Percentiles rank a stretch among this genome's conserved stretches.
phyloP scores from a whole-genome alignment of 1,140 invertebrate species.

The Tigriopus japonicus region DNA sequence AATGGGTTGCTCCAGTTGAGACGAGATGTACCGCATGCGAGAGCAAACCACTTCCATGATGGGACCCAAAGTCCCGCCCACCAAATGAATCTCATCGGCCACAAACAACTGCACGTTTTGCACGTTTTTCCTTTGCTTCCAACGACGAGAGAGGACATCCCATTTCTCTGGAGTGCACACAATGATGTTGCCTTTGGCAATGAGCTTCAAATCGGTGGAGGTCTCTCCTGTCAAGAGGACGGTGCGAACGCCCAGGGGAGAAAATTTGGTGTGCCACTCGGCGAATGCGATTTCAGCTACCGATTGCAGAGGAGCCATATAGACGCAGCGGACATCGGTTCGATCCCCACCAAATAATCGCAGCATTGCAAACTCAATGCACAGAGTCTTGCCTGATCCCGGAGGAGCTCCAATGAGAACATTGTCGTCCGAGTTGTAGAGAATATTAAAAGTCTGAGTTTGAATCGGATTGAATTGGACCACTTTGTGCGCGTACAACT shows the following conservation, averaged over 20 bases:
- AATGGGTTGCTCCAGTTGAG: constrained; percentile 80
- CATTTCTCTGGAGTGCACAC: constrained; percentile 95
- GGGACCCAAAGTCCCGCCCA: constrained; percentile 73
- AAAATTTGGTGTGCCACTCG: constrained; percentile 82
- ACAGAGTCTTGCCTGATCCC: constrained; percentile 78
- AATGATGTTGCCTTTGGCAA: constrained; percentile 81
- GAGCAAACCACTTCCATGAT: constrained; percentile 94
- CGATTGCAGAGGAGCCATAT: constrained; percentile 76
- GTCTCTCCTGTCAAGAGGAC: constrained; percentile 95
- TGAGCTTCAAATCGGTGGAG: constrained; percentile 74
- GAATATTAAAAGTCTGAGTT: constrained; percentile 96
- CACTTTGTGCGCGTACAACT: constrained; percentile 55
- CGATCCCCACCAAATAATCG: constrained; percentile 50
- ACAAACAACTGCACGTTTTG: constrained; percentile 94
- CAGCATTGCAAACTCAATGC: constrained; percentile 90
- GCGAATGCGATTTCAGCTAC: constrained; percentile 74
- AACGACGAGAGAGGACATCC: constrained; percentile 91
- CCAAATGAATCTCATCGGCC: constrained; percentile 80
- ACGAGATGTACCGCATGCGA: constrained; percentile 89
- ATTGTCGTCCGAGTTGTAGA: constrained; percentile 97
- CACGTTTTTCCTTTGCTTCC: constrained; percentile 97
- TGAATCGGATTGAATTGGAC: constrained; percentile 97
- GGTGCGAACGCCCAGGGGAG: constrained; percentile 59
- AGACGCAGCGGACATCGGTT: constrained; percentile 45
- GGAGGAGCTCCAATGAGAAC: constrained; percentile 95